Evolutionary conservation across 2,797 vertebrate species (phyloP), one percentile per base, ranked within the genome.

Genomic region (Dendrocincla fuliginosa): DNA sequence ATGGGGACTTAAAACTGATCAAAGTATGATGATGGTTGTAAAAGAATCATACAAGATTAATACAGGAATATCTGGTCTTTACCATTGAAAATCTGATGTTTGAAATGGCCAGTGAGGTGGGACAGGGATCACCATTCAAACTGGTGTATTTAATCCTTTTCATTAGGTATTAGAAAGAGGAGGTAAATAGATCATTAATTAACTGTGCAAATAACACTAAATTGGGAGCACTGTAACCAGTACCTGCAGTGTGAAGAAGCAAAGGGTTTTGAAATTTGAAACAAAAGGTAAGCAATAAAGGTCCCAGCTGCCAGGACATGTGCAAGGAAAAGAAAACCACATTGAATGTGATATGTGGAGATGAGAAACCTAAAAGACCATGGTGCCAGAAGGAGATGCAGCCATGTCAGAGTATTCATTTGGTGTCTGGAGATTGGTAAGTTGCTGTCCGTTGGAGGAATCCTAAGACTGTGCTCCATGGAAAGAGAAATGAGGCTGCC

Each of bases 161-260:
- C 75, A 86, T 95, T 94, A 96, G 75, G 81, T 85, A 75, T 60
- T 80, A 5, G 10, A 55, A 93, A 95, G 85, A 94, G 77, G 90
- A 94, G 74, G 78, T 96, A 94, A 96, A 87, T 37, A 32, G 71
- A 91, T 61, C 69, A 77, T 94, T 96, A 94, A 94, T 96, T 97
- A 97, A 95, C 83, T 90, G 68, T 70, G 39, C 65, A 86, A 90
- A 87, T 39, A 47, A 76, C 74, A 70, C 75, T 87, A 81, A 84
- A 92, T 68, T 91, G 71, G 78, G 81, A 96, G 65, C 78, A 79
- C 52, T 86, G 56, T 94, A 93, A 90, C 41, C 59, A 80, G 39
- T 87, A 52, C 68, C 68, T 90, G 60, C 24, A 76, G 27, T 59
- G 55, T 81, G 75, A 71, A 89, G 59, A 74, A 83, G 68, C n/a